Evolutionary conservation across 2,888 invertebrate species (phyloP).

Genomic region (Netelia virgata): DNA sequence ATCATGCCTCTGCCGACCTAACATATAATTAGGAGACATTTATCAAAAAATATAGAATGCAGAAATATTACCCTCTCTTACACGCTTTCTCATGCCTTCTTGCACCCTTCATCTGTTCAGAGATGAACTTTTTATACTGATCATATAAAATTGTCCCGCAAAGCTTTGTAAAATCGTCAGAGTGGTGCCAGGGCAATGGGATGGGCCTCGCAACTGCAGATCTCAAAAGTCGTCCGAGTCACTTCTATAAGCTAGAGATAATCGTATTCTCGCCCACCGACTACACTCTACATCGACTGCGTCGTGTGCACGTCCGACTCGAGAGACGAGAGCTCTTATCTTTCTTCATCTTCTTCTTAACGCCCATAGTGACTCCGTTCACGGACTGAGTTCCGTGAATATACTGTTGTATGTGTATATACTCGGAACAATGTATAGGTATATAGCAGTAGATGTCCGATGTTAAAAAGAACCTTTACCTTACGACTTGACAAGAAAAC

Average conservation of each 20-base stretch:
- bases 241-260: slow-evolving; percentile 68
- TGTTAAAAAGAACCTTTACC: slow-evolving; percentile 56
- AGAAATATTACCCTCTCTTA: too few species aligned
- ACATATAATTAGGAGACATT: too few species aligned
- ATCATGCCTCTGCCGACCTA: too few species aligned
- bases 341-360: slow-evolving; percentile 56
- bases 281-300: slow-evolving; percentile 47
- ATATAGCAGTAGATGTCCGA: slow-evolving; percentile 37
- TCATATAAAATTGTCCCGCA: slow-evolving; percentile 39
- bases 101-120: slow-evolving; percentile 8
- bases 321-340: slow-evolving; percentile 48
- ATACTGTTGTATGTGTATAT: not conserved
- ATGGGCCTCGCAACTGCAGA: slow-evolving; percentile 32
- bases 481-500: slow-evolving; percentile 55
- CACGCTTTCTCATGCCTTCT: not conserved
- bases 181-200: slow-evolving; percentile 3
- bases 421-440: slow-evolving; percentile 27
- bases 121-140: slow-evolving; percentile 20
- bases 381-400: slow-evolving; percentile 32
- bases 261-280: slow-evolving; percentile 61
- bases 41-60: too few species aligned
- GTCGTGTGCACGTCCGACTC: slow-evolving; percentile 36
- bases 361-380: slow-evolving; percentile 55
- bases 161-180: slow-evolving; percentile 10
- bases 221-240: slow-evolving; percentile 64